A percentile compares a stretch with the other conserved stretches of the same genome.
These are phyloP conservation scores for Pentamera pediparva DNA, from an alignment of 53 echinoderm and acorn worm species.

Conservation along the genomic window DNA sequence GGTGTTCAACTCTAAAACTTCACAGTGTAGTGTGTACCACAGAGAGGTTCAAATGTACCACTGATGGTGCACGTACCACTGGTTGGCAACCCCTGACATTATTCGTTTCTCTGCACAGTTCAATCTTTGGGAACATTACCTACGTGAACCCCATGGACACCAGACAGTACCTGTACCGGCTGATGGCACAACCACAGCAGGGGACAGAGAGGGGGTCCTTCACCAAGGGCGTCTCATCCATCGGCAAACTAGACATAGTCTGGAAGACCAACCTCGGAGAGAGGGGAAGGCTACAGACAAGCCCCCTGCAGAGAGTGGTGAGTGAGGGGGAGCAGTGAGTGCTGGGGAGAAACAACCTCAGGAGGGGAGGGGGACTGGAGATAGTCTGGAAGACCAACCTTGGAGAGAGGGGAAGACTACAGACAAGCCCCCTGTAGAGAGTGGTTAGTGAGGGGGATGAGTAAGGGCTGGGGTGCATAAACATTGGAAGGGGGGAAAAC, in stretches of 20 bases:
- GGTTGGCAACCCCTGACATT: not conserved
- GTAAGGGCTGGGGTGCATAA: too few species aligned
- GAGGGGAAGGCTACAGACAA: slow-evolving; percentile 93
- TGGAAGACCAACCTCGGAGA: slow-evolving; percentile 98
- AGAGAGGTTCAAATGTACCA: too few species aligned
- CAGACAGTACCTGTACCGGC: slow-evolving; percentile 93
- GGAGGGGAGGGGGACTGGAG: slow-evolving; percentile 98
- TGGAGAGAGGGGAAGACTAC: slow-evolving; percentile 91
- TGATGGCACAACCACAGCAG: slow-evolving; percentile 76
- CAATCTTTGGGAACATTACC: slow-evolving; percentile 76
- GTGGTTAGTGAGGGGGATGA: slow-evolving; percentile 66
- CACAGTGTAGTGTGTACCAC: not conserved
- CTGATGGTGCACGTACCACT: too few species aligned
- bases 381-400: slow-evolving; percentile 98
- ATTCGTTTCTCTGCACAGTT: not conserved
- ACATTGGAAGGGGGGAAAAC: too few species aligned
- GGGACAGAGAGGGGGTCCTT: slow-evolving; percentile 65
- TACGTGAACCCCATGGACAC: slow-evolving; percentile 97
- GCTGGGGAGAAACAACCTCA: too few species aligned
- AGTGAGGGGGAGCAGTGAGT: too few species aligned
- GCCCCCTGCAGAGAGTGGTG: slow-evolving; percentile 97
- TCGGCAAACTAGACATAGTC: slow-evolving; percentile 98
- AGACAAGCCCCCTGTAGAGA: slow-evolving; percentile 95
- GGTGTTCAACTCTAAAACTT: too few species aligned
- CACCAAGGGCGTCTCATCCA: slow-evolving; percentile 95